Percentiles rank a stretch among this genome's conserved stretches.
Conservation (phyloP, 2,797 vertebrate genomes). For the Pteropus rufus region DNA sequence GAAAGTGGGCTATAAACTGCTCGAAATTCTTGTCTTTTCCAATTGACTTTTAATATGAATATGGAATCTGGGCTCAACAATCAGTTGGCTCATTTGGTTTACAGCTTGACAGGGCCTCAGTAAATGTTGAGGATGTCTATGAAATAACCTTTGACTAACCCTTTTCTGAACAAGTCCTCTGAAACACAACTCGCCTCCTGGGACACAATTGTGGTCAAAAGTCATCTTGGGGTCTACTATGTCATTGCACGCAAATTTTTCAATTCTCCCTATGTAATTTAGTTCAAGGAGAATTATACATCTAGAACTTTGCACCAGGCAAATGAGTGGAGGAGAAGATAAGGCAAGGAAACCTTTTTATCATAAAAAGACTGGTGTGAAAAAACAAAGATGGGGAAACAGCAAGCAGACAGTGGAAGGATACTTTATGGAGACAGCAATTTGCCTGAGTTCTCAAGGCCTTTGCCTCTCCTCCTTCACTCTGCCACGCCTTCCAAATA, state of each 20-base stretch:
- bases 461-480: not conserved
- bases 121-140: slow-evolving; percentile 16
- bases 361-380: not conserved
- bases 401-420: not conserved
- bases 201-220: not conserved
- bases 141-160: slow-evolving; percentile 10
- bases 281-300: not conserved
- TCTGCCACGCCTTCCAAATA: not conserved
- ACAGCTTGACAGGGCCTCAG: not conserved
- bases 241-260: not conserved
- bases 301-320: not conserved
- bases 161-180: not conserved
- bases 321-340: not conserved
- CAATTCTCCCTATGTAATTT: not conserved
- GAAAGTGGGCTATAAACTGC: slow-evolving; percentile 13
- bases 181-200: not conserved
- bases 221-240: not conserved
- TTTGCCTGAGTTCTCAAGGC: not conserved
- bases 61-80: slow-evolving; percentile 44
- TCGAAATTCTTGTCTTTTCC: slow-evolving; percentile 38
- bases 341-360: not conserved
- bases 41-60: slow-evolving; percentile 50
- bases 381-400: not conserved
- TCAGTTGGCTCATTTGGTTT: slow-evolving; percentile 34
- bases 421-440: not conserved